These are phyloP conservation scores for Brotula barbata DNA, from an alignment of 2,797 vertebrate species.

Conservation along the genomic window DNA sequence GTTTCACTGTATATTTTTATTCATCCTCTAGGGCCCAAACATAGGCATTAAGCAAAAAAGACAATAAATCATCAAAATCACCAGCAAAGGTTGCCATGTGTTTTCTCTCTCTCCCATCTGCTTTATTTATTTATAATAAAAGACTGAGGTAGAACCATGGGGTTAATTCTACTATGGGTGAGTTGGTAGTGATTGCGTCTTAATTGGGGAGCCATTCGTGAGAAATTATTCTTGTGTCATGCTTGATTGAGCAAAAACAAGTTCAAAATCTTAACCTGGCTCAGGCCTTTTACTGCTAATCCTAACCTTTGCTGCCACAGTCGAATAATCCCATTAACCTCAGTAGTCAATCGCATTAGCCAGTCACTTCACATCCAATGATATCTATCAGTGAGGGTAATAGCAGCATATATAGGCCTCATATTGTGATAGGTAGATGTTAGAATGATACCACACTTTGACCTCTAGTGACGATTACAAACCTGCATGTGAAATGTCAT, in stretches of 20 bases:
- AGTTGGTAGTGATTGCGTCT: too few species aligned
- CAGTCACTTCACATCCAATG: not conserved
- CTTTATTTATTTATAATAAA: too few species aligned
- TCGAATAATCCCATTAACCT: conserved; percentile 44
- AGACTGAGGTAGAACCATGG: too few species aligned
- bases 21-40: conserved; percentile 20
- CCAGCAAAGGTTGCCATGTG: conserved; percentile 24
- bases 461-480: too few species aligned
- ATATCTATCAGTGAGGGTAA: not conserved
- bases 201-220: too few species aligned
- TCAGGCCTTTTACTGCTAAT: conserved; percentile 15
- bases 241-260: conserved; percentile 63
- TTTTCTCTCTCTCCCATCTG: conserved; percentile 45
- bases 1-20: conserved; percentile 28
- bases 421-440: too few species aligned
- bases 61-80: conserved; percentile 27
- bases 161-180: too few species aligned
- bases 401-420: conserved; percentile 42
- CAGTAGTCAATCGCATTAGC: conserved; percentile 57
- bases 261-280: conserved; percentile 57
- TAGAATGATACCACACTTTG: too few species aligned
- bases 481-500: too few species aligned
- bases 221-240: too few species aligned
- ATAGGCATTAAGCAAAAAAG: conserved; percentile 2
- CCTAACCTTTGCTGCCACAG: conserved; percentile 56